Evolutionary conservation across 1,140 invertebrate species (phyloP), one percentile per base, ranked within the genome.

Genomic region (Neotoxoptera formosana): DNA sequence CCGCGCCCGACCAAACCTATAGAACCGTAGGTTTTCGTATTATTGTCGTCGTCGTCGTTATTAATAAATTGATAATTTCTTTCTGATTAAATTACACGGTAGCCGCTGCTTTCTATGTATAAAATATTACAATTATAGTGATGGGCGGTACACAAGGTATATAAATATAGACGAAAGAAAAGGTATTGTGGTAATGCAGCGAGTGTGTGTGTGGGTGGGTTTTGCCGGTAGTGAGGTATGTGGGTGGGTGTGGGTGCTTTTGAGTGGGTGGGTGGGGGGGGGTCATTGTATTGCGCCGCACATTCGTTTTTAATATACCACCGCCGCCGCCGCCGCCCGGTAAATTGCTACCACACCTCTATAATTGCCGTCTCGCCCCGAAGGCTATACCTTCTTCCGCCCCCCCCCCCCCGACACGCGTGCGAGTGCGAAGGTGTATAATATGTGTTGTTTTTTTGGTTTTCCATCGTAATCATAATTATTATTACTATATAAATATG

Each of bases 31-130:
- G 20, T 83, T 51, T 34, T 25, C 41, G 41, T 83, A 81, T 81
- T 47, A 47, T 83, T 83, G 36, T 91, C 41, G 41, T 41, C 51
- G 51, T 84, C 83, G 36, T 91, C 51, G 51, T 84, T 92, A 76
- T 76, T 76, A 76, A 76, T 76, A 92, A 92, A 92, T 92, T 92
- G 91, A 92, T 92, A 92, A 92, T 92, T 92, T 92, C 8, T 92
- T 92, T 92, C 84, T 84, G 25, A 92, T 92, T 92, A 92, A 92
- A 92, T 81, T 92, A 81, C 21, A 48, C 41, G 17, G 76, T 92
- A 81, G 67, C 45, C 20, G 51, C 41, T 2, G 41, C 41, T 1
- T 56, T 89, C 30, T 48, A 23, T 47, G 7, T 4, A 23, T 41
- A 41, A 1, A 1, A 41, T 4, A 41, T 41, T 41, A 41, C 41